Percentiles rank a stretch among this genome's conserved stretches.
Conservation (phyloP, 2,888 invertebrate genomes). For the Osmoderma eremita region DNA sequence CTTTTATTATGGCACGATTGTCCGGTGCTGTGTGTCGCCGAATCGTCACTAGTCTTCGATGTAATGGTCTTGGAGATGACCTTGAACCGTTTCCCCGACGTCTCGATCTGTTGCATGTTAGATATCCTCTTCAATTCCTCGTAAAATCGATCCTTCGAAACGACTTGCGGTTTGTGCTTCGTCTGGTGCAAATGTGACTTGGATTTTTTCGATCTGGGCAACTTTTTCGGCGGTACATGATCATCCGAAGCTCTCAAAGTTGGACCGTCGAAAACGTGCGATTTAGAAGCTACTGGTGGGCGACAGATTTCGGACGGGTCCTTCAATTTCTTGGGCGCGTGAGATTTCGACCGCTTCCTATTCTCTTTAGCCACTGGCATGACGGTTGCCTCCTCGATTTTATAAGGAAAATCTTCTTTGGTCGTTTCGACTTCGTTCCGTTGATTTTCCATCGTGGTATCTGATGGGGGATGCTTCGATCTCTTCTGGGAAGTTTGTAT, state of each 20-base stretch:
- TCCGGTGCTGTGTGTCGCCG: conserved; percentile 8
- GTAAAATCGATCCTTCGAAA: conserved; percentile 17
- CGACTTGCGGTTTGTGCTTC: background rate
- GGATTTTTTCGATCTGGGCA: conserved; percentile 27
- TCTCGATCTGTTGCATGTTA: conserved; percentile 26
- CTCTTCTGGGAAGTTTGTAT: background rate
- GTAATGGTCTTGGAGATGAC: conserved; percentile 19
- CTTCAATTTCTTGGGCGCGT: conserved; percentile 17
- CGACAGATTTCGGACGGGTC: background rate
- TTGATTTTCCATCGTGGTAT: background rate
- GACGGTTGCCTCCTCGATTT: background rate
- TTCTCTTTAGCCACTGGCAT: conserved; percentile 11
- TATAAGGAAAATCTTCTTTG: conserved; percentile 14
- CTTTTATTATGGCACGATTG: conserved; percentile 13
- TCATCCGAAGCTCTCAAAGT: conserved; percentile 13
- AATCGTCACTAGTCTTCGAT: conserved; percentile 7
- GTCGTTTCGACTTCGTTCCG: background rate
- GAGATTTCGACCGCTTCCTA: conserved; percentile 38
- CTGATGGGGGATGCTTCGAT: background rate
- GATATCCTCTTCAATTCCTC: conserved; percentile 38
- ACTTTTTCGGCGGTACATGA: background rate
- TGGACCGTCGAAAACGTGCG: conserved; percentile 15
- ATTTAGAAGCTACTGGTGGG: conserved; percentile 11
- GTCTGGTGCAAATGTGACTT: conserved; percentile 9
- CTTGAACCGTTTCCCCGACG: conserved; percentile 27